Conservation (phyloP, 2,888 invertebrate species). For the Pachycephus smyrnensis region DNA sequence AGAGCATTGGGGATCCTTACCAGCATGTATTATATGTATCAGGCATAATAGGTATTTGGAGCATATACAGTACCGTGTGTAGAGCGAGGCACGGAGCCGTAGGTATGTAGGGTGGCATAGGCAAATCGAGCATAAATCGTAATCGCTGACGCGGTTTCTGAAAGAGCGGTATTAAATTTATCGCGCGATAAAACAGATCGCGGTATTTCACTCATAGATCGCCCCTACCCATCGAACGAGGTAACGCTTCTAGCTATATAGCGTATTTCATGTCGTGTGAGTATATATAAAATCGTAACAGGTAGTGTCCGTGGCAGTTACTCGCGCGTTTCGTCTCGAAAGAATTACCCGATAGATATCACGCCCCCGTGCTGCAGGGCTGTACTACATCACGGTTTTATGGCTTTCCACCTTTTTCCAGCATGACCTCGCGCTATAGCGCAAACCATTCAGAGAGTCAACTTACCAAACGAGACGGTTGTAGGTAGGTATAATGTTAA, state of each 20-base stretch:
- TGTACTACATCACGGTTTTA: slow-evolving; percentile 28
- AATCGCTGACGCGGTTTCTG: slow-evolving; percentile 20
- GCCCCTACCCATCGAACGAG: slow-evolving; percentile 22
- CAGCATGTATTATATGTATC: slow-evolving; percentile 6
- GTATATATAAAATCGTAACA: slow-evolving; percentile 23
- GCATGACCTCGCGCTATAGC: background rate
- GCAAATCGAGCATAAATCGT: slow-evolving; percentile 32
- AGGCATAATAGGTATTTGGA: background rate
- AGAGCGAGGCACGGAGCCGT: background rate
- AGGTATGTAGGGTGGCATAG: slow-evolving; percentile 10
- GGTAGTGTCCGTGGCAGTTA: background rate
- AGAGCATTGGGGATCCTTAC: background rate
- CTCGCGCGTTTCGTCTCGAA: slow-evolving; percentile 19
- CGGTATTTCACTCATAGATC: slow-evolving; percentile 38
- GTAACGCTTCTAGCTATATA: slow-evolving; percentile 20
- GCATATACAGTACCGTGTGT: background rate
- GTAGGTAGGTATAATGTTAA: background rate
- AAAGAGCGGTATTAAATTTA: slow-evolving; percentile 40
- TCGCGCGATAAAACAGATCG: slow-evolving; percentile 45
- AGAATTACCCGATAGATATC: slow-evolving; percentile 29
- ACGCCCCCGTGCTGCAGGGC: slow-evolving; percentile 26
- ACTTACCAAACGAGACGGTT: background rate
- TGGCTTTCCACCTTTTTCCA: slow-evolving; percentile 16
- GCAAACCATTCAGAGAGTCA: background rate
- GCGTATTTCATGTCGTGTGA: slow-evolving; percentile 30